Evolutionary conservation across 2,797 vertebrate species (phyloP).

Genomic region (Halcyon smyrnensis): DNA sequence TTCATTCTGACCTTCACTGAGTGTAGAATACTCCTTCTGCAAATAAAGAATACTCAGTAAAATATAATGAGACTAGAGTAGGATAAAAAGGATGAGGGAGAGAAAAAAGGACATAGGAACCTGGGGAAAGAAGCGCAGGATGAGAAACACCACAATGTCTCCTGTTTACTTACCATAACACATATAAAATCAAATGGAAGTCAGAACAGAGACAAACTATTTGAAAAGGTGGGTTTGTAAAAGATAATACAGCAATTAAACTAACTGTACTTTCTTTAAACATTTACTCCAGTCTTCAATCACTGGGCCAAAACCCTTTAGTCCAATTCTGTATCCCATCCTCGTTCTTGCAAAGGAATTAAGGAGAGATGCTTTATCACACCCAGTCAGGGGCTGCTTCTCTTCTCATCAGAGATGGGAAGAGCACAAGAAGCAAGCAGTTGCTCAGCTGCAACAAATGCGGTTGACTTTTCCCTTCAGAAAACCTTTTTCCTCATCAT

Average conservation of each 20-base stretch:
- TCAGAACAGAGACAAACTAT: not conserved
- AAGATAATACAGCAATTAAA: not conserved
- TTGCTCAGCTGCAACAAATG: not conserved
- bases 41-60: not conserved
- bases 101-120: not conserved
- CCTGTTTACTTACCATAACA: not conserved
- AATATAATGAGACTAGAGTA: not conserved
- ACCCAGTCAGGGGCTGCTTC: not conserved
- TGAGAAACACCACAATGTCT: not conserved
- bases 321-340: not conserved
- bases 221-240: not conserved
- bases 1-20: not conserved
- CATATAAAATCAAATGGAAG: not conserved
- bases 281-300: not conserved
- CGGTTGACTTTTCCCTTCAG: not conserved
- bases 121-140: accelerated
- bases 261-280: not conserved
- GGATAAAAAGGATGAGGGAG: not conserved
- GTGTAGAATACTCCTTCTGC: not conserved
- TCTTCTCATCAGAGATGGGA: accelerated
- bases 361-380: not conserved
- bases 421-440: not conserved
- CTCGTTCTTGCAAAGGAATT: not conserved
- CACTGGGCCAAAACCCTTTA: not conserved
- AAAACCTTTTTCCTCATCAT: not conserved